These are phyloP conservation scores for Elgaria multicarinata DNA, from an alignment of 2,113 vertebrate species.

Conservation along the genomic window DNA sequence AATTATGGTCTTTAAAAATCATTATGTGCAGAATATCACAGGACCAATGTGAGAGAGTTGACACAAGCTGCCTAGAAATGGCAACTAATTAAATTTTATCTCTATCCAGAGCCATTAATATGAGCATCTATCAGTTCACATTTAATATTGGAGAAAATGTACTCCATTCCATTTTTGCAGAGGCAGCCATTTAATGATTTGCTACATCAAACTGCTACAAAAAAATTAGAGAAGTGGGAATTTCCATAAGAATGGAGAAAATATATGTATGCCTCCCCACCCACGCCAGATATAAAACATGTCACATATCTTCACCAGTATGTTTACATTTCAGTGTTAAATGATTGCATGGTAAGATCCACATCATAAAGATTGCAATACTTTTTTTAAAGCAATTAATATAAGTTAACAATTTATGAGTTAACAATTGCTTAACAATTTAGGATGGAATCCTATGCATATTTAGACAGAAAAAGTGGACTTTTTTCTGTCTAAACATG, in stretches of 20 bases:
- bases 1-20: constrained; percentile 2
- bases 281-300: neutral
- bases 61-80: constrained; percentile 37
- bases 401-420: neutral
- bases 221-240: constrained; percentile 8
- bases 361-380: neutral
- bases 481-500: too few species aligned
- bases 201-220: neutral
- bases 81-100: constrained; percentile 29
- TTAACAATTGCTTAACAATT: too few species aligned
- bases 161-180: neutral
- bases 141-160: constrained; percentile 33
- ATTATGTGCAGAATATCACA: neutral
- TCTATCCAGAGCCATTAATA: constrained; percentile 29
- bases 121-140: neutral
- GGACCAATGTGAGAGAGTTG: neutral
- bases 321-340: neutral
- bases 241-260: neutral
- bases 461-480: too few species aligned
- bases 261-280: too few species aligned
- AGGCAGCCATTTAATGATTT: constrained; percentile 30
- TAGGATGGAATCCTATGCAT: neutral
- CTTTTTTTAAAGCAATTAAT: neutral
- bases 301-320: neutral
- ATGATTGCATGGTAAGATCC: neutral